phyloP scores from a whole-genome alignment of 2,113 vertebrate species.

The Talpa occidentalis region DNA sequence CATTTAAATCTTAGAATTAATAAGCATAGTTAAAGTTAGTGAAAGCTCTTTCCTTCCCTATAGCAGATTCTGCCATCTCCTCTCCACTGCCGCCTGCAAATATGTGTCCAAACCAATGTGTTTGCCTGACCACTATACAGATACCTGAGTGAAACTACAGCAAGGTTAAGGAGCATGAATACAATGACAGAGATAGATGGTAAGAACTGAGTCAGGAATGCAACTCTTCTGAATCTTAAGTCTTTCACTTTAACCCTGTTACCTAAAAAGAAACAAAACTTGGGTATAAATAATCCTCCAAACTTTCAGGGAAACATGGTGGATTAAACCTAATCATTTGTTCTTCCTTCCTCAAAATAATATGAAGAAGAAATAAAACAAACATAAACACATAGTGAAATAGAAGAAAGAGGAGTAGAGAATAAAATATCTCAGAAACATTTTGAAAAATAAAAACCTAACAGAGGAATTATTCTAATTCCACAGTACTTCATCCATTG shows the following conservation, averaged over 20 bases:
- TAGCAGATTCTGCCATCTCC: not conserved
- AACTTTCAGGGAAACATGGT: not conserved
- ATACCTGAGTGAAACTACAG: not conserved
- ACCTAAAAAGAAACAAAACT: slow-evolving; percentile 10
- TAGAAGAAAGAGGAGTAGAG: not conserved
- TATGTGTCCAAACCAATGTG: not conserved
- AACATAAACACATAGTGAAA: not conserved
- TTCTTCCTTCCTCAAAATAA: slow-evolving; percentile 28
- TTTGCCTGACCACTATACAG: not conserved
- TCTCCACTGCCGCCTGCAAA: not conserved
- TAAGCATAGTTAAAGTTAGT: not conserved
- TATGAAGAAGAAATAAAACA: not conserved
- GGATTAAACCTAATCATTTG: not conserved
- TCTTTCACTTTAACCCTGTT: not conserved
- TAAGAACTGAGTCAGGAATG: not conserved
- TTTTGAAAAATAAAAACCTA: not conserved
- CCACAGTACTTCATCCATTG: not conserved
- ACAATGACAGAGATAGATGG: not conserved
- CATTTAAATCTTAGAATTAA: not conserved
- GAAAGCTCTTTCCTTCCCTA: not conserved
- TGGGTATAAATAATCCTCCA: not conserved
- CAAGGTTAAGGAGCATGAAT: not conserved
- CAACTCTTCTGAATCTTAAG: slow-evolving; percentile 31
- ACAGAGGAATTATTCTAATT: not conserved
- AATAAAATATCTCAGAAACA: not conserved